These are phyloP conservation scores for Crepidodera aurea DNA, from an alignment of 2,888 invertebrate species.

Conservation along the genomic window DNA sequence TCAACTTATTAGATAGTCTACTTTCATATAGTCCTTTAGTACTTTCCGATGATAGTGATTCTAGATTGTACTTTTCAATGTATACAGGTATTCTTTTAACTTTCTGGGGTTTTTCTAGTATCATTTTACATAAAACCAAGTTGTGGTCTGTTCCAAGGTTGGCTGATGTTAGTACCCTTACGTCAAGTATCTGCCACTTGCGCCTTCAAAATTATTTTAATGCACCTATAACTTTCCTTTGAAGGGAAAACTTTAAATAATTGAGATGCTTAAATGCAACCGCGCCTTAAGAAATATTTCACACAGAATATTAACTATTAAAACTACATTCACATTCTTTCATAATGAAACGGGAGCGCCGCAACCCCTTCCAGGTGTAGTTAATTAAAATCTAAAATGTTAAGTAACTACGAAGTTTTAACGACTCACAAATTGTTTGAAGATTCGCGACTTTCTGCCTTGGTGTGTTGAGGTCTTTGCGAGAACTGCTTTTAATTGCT, in stretches of 20 bases:
- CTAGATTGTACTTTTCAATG: too few species aligned
- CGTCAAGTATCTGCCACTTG: too few species aligned
- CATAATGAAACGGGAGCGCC: background rate
- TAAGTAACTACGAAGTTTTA: slow-evolving; percentile 16
- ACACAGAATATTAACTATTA: background rate
- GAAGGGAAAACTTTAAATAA: background rate
- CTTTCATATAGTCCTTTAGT: too few species aligned
- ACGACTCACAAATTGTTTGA: slow-evolving; percentile 17
- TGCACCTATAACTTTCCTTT: too few species aligned
- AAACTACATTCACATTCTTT: background rate
- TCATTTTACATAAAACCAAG: too few species aligned
- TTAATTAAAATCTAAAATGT: slow-evolving; percentile 20
- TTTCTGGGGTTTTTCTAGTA: too few species aligned
- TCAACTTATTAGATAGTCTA: too few species aligned
- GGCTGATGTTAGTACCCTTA: too few species aligned
- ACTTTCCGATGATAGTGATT: too few species aligned
- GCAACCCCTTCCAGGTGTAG: slow-evolving; percentile 8
- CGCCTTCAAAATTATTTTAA: too few species aligned
- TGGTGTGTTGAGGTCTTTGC: slow-evolving; percentile 17
- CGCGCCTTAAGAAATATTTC: background rate
- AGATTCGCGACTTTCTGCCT: slow-evolving; percentile 18
- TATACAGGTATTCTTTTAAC: too few species aligned
- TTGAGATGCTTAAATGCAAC: background rate
- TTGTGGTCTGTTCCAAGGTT: too few species aligned
- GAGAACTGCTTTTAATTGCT: slow-evolving; percentile 29